Evolutionary conservation across 92 coral and sea anemone species (phyloP).

Genomic region (Scolanthus callimorphus): DNA sequence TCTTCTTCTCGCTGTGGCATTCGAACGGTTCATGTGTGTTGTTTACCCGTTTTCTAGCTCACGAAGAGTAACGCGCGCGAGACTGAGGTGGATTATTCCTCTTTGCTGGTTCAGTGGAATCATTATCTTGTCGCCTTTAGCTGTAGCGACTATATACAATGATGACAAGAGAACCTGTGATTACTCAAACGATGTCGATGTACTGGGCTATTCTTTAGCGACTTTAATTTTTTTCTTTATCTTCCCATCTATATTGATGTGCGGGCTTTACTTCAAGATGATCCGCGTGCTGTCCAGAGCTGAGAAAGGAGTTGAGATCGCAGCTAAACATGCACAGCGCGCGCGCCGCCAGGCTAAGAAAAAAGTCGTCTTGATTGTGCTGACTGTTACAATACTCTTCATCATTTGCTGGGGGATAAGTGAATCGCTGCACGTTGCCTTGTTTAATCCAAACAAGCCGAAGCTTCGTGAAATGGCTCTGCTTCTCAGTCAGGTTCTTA

Average conservation of each 20-base stretch:
- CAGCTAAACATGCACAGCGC: not conserved
- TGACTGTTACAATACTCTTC: not conserved
- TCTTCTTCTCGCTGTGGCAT: not conserved
- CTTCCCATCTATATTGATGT: not conserved
- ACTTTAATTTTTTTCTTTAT: not conserved
- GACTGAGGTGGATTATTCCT: not conserved
- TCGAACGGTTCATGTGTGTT: conserved; percentile 1
- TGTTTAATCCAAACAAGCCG: not conserved
- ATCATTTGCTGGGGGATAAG: not conserved
- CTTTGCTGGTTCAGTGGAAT: not conserved
- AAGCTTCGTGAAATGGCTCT: not conserved
- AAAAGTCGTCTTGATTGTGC: not conserved
- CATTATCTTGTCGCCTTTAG: not conserved
- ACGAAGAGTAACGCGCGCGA: not conserved
- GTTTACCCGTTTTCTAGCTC: not conserved
- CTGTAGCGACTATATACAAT: not conserved
- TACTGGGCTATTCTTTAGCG: not conserved
- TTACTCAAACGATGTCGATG: too few relatives aligned
- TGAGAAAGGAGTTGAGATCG: not conserved
- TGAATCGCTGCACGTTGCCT: not conserved
- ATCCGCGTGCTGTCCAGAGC: not conserved
- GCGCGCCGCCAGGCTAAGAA: not conserved
- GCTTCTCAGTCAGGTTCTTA: not conserved
- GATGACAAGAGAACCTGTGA: not conserved
- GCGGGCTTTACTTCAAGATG: not conserved